phyloP scores from a whole-genome alignment of 2,888 invertebrate species.

The Philereme vetulata region DNA sequence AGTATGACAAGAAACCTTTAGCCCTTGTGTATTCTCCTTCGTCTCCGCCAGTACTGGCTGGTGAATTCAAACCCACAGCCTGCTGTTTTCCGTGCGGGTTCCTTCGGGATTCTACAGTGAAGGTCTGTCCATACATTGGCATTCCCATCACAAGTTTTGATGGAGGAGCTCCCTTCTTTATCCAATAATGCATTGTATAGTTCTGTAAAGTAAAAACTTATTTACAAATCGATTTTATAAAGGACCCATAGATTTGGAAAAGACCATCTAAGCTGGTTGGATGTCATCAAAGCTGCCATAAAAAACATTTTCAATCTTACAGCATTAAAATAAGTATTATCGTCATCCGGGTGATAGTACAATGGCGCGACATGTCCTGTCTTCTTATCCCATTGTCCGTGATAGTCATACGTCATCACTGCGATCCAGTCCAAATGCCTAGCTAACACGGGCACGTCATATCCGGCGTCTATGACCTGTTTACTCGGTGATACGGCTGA shows the following conservation, averaged over 20 bases:
- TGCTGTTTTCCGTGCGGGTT: constrained; percentile 61
- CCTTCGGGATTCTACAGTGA: constrained; percentile 75
- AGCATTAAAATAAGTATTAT: constrained; percentile 91
- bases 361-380: constrained; percentile 95
- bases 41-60: constrained; percentile 90
- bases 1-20: constrained; percentile 94
- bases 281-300: background rate
- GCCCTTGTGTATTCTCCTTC: constrained; percentile 94
- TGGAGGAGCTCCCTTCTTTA: constrained; percentile 91
- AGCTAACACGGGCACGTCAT: constrained; percentile 90
- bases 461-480: constrained; percentile 93
- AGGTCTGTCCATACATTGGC: constrained; percentile 95
- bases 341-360: constrained; percentile 92
- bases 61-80: constrained; percentile 88
- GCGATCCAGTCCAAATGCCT: constrained; percentile 94
- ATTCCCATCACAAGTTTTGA: constrained; percentile 94
- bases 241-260: background rate
- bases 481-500: constrained; percentile 95
- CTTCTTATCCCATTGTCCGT: constrained; percentile 96
- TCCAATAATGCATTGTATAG: constrained; percentile 95
- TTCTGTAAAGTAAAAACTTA: constrained; percentile 80
- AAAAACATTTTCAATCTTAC: constrained; percentile 73
- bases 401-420: constrained; percentile 96
- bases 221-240: background rate
- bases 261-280: background rate